Conservation (phyloP, 2,113 vertebrate genomes). For the Formicarius rufipectus region DNA sequence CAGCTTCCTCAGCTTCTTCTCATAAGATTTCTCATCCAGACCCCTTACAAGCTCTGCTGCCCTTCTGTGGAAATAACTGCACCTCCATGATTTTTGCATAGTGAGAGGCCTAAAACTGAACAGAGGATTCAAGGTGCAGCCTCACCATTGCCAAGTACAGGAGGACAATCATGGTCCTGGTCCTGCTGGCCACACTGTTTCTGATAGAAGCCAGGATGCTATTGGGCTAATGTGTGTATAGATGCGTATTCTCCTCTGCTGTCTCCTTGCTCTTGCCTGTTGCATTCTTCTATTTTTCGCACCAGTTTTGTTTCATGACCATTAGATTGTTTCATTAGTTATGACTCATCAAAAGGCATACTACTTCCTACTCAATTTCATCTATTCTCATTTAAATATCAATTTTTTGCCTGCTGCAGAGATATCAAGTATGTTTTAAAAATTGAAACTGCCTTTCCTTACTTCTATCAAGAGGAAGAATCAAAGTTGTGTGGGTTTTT, state of each 20-base stretch:
- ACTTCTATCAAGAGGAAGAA: not conserved
- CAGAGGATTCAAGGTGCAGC: rapidly evolving
- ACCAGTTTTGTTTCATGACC: not conserved
- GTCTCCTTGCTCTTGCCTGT: not conserved
- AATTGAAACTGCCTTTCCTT: constrained; percentile 12
- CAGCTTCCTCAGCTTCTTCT: not conserved
- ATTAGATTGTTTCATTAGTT: constrained; percentile 40
- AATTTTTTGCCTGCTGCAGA: constrained; percentile 23
- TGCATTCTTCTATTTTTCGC: not conserved
- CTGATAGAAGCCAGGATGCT: not conserved
- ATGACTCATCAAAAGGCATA: constrained; percentile 44
- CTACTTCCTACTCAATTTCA: constrained; percentile 1
- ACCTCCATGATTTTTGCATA: rapidly evolving
- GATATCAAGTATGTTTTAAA: constrained; percentile 54
- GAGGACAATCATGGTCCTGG: rapidly evolving
- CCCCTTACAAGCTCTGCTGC: rapidly evolving
- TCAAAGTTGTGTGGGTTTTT: not conserved
- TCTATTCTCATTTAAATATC: constrained; percentile 54
- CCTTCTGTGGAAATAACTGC: rapidly evolving
- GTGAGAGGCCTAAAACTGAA: rapidly evolving
- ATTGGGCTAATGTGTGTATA: not conserved
- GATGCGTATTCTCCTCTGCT: not conserved
- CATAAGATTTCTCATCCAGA: not conserved
- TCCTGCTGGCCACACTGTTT: not conserved
- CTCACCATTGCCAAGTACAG: no score